phyloP scores from a whole-genome alignment of 1,140 invertebrate genomes.

The Seison nebaliae region DNA sequence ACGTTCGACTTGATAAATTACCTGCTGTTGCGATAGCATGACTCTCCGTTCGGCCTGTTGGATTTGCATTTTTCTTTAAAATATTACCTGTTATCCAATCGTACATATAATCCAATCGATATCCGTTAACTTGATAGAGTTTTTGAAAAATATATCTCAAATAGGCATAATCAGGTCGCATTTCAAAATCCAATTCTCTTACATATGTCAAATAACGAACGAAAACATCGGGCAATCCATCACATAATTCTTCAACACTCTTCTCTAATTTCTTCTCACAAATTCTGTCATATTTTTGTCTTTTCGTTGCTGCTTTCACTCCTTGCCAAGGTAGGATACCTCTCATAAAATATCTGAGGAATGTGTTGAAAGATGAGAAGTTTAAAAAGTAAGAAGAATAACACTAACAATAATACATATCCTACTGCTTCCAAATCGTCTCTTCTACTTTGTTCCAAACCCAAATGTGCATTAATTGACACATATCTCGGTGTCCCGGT shows the following conservation, averaged over 20 bases:
- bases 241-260: constrained; percentile 10
- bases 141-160: no score
- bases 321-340: constrained; percentile 13
- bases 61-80: no score
- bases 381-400: background rate
- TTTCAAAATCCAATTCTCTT: constrained; percentile 12
- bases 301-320: constrained; percentile 10
- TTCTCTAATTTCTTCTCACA: constrained; percentile 10
- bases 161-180: constrained; percentile 11
- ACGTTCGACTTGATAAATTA: no score
- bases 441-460: constrained; percentile 72
- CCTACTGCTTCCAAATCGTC: constrained; percentile 95
- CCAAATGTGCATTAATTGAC: constrained; percentile 11
- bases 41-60: no score
- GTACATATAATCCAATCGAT: no score
- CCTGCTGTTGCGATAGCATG: no score
- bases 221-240: constrained; percentile 13
- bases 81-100: no score
- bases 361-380: background rate
- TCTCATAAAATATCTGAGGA: constrained; percentile 12
- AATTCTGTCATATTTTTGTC: constrained; percentile 13
- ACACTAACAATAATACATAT: constrained; percentile 85
- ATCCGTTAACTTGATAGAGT: no score
- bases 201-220: constrained; percentile 7
- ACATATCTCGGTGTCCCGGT: constrained; percentile 11